These are phyloP conservation scores for Cephalotes varians DNA, from an alignment of 2,888 invertebrate genomes.

Conservation along the genomic window DNA sequence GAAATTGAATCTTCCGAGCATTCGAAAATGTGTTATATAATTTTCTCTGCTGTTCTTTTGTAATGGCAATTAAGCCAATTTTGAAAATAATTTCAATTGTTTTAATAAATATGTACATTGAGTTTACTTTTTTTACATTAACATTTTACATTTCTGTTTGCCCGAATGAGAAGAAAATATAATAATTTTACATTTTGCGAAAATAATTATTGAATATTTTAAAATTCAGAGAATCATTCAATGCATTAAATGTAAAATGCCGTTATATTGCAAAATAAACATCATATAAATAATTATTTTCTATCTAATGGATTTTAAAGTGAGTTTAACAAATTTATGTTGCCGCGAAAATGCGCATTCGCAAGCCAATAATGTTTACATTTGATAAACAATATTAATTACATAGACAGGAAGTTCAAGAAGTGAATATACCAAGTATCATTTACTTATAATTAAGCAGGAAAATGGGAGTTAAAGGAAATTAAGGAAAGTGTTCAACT, in stretches of 20 bases:
- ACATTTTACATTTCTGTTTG: not conserved
- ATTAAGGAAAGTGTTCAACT: not conserved
- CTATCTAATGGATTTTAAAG: slow-evolving; percentile 37
- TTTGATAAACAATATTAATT: slow-evolving; percentile 83
- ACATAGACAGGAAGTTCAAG: slow-evolving; percentile 76
- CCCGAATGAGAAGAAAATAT: not conserved
- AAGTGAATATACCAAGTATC: slow-evolving; percentile 20
- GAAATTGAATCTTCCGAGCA: slow-evolving; percentile 60
- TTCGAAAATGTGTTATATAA: slow-evolving; percentile 19
- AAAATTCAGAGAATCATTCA: not conserved
- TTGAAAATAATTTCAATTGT: slow-evolving; percentile 9
- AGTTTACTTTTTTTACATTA: slow-evolving; percentile 2
- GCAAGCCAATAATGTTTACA: slow-evolving; percentile 77
- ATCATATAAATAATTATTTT: slow-evolving; percentile 19
- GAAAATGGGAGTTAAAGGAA: not conserved
- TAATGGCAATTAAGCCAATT: not conserved
- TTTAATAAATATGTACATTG: not conserved
- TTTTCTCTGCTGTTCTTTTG: not conserved
- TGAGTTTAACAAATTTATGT: slow-evolving; percentile 50
- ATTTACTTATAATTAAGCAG: slow-evolving; percentile 41
- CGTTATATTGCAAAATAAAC: slow-evolving; percentile 8
- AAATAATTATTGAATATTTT: not conserved
- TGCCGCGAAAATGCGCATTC: slow-evolving; percentile 72
- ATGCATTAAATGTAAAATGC: not conserved
- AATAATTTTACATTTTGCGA: slow-evolving; percentile 20